Conservation (phyloP, 2,888 invertebrate species). For the Rhopalosiphum nymphaeae region DNA sequence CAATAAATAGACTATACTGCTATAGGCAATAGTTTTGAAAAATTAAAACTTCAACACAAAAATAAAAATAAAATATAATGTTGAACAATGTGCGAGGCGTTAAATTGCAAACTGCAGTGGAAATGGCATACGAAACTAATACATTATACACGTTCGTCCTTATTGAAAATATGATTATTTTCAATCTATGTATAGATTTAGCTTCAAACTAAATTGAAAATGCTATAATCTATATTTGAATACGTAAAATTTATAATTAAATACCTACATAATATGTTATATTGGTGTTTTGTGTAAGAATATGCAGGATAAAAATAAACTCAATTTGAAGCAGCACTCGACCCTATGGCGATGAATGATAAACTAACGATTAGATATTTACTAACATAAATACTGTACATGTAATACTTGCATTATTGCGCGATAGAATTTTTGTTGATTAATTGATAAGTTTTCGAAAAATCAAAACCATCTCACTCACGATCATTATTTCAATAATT, state of each 20-base stretch:
- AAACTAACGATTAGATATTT: neutral
- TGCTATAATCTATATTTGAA: neutral
- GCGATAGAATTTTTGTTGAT: neutral
- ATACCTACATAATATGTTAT: neutral
- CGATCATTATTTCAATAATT: neutral
- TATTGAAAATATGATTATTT: neutral
- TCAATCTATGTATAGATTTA: neutral
- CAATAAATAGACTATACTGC: too few relatives aligned
- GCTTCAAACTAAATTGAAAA: neutral
- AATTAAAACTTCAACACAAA: too few relatives aligned
- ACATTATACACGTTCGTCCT: neutral
- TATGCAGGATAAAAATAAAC: too few relatives aligned
- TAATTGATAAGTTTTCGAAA: neutral
- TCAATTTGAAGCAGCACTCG: too few relatives aligned
- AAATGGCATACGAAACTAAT: neutral
- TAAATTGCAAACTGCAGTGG: neutral
- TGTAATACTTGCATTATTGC: neutral
- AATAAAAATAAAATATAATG: too few relatives aligned
- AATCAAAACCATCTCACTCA: neutral
- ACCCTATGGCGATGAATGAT: neutral
- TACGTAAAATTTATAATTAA: neutral
- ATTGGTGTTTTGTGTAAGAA: too few relatives aligned
- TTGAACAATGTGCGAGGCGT: neutral
- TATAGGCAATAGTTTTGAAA: too few relatives aligned
- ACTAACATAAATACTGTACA: too few relatives aligned